Evolutionary conservation across 1,140 invertebrate species (phyloP).

Genomic region (Zaprionus africanus): DNA sequence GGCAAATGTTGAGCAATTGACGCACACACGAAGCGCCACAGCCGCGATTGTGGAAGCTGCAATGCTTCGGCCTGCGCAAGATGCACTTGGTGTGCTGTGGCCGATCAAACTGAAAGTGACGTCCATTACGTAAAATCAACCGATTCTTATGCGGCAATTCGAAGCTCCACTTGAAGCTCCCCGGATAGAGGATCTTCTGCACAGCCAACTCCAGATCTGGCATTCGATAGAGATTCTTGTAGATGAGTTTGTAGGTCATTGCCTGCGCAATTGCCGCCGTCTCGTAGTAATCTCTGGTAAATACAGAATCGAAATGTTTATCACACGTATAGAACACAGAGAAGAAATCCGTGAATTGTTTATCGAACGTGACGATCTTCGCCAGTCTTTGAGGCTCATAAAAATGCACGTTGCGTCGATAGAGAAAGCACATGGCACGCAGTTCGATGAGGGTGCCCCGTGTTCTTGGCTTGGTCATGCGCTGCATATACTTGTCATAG

Average conservation of each 20-base stretch:
- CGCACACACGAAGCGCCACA: slow-evolving; percentile 57
- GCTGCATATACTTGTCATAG: slow-evolving; percentile 88
- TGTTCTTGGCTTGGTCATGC: slow-evolving; percentile 88
- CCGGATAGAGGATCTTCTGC: slow-evolving; percentile 89
- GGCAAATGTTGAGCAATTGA: slow-evolving; percentile 72
- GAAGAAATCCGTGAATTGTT: slow-evolving; percentile 30
- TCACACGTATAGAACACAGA: slow-evolving; percentile 88
- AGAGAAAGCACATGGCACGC: slow-evolving; percentile 88
- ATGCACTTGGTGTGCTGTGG: slow-evolving; percentile 69
- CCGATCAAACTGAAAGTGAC: slow-evolving; percentile 83
- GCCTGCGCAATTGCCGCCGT: slow-evolving; percentile 92
- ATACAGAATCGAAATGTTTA: slow-evolving; percentile 92
- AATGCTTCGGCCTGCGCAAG: slow-evolving; percentile 69
- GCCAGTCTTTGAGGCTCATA: slow-evolving; percentile 87
- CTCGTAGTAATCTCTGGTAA: slow-evolving; percentile 88
- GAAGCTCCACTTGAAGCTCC: slow-evolving; percentile 53
- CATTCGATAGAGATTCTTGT: slow-evolving; percentile 90
- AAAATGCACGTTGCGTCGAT: slow-evolving; percentile 89
- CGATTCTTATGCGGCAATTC: slow-evolving; percentile 77
- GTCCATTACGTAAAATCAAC: slow-evolving; percentile 82
- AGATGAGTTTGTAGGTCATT: slow-evolving; percentile 91
- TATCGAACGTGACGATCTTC: slow-evolving; percentile 14
- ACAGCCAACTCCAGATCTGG: slow-evolving; percentile 89
- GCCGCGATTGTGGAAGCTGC: slow-evolving; percentile 74
- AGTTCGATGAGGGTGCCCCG: slow-evolving; percentile 89